These are phyloP conservation scores for Drosophila leonis DNA, from an alignment of 2,888 invertebrate genomes.

Conservation along the genomic window DNA sequence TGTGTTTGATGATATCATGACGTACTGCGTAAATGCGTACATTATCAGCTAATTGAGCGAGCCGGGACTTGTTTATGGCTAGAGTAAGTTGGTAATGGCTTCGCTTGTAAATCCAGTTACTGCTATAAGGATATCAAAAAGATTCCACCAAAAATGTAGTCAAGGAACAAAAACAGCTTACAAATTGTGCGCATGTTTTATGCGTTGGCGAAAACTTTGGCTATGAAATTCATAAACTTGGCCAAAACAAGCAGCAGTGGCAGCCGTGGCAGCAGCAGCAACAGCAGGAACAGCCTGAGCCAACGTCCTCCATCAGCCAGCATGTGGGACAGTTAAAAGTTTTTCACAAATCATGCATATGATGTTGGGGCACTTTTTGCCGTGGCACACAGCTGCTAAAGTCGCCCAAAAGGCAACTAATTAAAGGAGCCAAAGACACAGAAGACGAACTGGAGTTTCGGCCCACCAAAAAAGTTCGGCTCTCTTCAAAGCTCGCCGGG, in stretches of 20 bases:
- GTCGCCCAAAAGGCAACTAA: slow-evolving; percentile 59
- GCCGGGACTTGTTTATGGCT: slow-evolving; percentile 34
- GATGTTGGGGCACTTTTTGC: slow-evolving; percentile 60
- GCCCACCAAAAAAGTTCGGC: slow-evolving; percentile 14
- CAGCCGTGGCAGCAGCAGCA: slow-evolving; percentile 17
- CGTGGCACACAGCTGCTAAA: slow-evolving; percentile 42
- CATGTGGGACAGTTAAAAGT: slow-evolving; percentile 64
- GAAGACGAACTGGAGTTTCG: slow-evolving; percentile 11
- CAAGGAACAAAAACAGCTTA: slow-evolving; percentile 58
- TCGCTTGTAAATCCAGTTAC: slow-evolving; percentile 48
- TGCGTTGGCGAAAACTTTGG: slow-evolving; percentile 70
- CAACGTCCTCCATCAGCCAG: slow-evolving; percentile 5
- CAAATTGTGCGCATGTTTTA: slow-evolving; percentile 65
- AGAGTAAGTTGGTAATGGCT: slow-evolving; percentile 50
- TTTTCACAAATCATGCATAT: slow-evolving; percentile 80
- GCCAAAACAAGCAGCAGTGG: slow-evolving; percentile 60
- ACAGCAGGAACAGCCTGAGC: background rate
- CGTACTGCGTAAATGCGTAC: slow-evolving; percentile 31
- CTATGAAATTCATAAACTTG: slow-evolving; percentile 81
- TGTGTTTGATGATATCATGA: slow-evolving; percentile 53
- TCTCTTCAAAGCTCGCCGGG: slow-evolving; percentile 39
- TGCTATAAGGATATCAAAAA: slow-evolving; percentile 53
- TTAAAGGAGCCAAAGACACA: slow-evolving; percentile 59
- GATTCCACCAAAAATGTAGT: slow-evolving; percentile 43
- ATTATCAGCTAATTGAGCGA: slow-evolving; percentile 62